A percentile compares a stretch with the other conserved stretches of the same genome.
Evolutionary conservation across 1,140 invertebrate species (phyloP).

Genomic region (Argopecten irradians): DNA sequence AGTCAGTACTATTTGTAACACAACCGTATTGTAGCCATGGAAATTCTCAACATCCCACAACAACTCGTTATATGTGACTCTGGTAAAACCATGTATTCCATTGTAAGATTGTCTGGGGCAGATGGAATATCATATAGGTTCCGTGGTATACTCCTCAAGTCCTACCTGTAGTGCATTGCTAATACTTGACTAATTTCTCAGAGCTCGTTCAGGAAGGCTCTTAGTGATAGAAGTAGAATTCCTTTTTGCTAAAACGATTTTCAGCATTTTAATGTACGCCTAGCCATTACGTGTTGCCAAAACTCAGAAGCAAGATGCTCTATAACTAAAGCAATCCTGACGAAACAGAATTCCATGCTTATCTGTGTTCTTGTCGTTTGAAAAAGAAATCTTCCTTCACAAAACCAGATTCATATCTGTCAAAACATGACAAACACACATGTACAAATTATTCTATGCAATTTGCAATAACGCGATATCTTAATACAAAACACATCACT

Average conservation of each 20-base stretch:
- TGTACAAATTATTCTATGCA: not conserved
- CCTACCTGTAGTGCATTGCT: not conserved
- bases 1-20: not conserved
- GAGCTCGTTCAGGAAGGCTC: not conserved
- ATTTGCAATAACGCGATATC: not conserved
- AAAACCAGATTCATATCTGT: not conserved
- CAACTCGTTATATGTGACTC: not conserved
- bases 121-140: not conserved
- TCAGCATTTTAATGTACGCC: slow-evolving; percentile 3
- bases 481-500: not conserved
- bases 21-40: not conserved
- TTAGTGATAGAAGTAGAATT: not conserved
- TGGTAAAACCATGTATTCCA: not conserved
- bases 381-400: not conserved
- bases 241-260: slow-evolving; percentile 13
- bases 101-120: not conserved
- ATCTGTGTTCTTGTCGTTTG: not conserved
- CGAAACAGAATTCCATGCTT: not conserved
- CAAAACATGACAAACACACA: not conserved
- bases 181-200: not conserved
- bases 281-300: not conserved
- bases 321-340: not conserved
- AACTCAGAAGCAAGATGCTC: not conserved
- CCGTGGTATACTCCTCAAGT: not conserved
- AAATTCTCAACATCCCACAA: not conserved